Conservation (phyloP, 2,888 invertebrate species). For the Mactromeris polynyma region DNA sequence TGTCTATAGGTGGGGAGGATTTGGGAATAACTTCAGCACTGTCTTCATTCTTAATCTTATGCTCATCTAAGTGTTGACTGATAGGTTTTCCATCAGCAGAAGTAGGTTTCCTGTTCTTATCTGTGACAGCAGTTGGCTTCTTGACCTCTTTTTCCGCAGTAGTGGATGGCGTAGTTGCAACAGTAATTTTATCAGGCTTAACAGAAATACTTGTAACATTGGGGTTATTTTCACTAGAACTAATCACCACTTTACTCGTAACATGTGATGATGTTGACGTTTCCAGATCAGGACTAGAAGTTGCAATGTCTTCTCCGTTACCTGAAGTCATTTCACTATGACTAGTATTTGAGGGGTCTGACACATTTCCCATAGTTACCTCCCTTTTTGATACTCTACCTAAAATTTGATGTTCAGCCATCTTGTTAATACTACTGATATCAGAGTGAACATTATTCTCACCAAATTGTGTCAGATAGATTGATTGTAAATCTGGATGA, state of each 20-base stretch:
- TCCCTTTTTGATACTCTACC: neutral
- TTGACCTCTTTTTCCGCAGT: neutral
- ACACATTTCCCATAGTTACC: neutral
- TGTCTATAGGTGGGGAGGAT: neutral
- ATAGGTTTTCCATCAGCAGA: constrained; percentile 54
- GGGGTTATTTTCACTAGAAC: neutral
- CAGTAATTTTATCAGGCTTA: neutral
- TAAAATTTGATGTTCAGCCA: neutral
- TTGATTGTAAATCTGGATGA: neutral
- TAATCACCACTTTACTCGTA: neutral
- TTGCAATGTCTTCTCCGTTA: neutral
- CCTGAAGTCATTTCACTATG: neutral
- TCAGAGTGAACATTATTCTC: neutral
- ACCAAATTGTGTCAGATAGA: neutral
- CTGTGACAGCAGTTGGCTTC: constrained; percentile 52
- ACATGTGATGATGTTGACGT: neutral
- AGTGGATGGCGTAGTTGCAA: neutral
- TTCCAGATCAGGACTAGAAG: neutral
- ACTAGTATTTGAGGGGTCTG: neutral
- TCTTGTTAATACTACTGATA: neutral
- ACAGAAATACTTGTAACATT: neutral
- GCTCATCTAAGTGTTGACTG: constrained; percentile 39
- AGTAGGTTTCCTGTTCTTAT: constrained; percentile 36
- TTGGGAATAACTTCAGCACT: neutral
- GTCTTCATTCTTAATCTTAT: constrained; percentile 32